Evolutionary conservation across 2,797 vertebrate genomes (phyloP).

Genomic region (Oreochromis mossambicus): DNA sequence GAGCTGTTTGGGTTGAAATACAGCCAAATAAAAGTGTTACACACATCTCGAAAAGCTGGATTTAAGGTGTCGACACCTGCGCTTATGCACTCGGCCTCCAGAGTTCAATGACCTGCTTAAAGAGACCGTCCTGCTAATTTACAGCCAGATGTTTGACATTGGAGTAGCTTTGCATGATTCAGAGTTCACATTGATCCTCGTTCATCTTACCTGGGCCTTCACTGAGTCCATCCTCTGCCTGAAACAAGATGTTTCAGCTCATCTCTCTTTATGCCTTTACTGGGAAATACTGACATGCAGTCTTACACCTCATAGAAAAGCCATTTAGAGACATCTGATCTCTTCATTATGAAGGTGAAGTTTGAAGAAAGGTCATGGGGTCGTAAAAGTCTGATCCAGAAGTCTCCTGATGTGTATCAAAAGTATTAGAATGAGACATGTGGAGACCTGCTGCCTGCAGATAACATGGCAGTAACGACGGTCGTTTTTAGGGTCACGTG

Average conservation of each 20-base stretch:
- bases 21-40: neutral
- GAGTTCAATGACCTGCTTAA: neutral
- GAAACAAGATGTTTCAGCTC: neutral
- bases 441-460: neutral
- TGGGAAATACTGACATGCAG: accelerated
- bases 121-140: neutral
- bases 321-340: neutral
- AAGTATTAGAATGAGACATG: accelerated
- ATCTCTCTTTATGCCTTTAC: neutral
- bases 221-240: neutral
- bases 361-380: accelerated
- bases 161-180: neutral
- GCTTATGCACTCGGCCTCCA: neutral
- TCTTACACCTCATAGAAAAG: neutral
- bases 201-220: neutral
- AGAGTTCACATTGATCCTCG: neutral
- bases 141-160: neutral
- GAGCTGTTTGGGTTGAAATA: neutral
- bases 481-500: neutral
- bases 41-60: neutral
- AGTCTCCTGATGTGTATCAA: neutral
- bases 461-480: accelerated
- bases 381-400: neutral
- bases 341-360: neutral
- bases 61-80: neutral